Evolutionary conservation across 2,888 invertebrate genomes (phyloP).

Genomic region (Agrotis clavis): DNA sequence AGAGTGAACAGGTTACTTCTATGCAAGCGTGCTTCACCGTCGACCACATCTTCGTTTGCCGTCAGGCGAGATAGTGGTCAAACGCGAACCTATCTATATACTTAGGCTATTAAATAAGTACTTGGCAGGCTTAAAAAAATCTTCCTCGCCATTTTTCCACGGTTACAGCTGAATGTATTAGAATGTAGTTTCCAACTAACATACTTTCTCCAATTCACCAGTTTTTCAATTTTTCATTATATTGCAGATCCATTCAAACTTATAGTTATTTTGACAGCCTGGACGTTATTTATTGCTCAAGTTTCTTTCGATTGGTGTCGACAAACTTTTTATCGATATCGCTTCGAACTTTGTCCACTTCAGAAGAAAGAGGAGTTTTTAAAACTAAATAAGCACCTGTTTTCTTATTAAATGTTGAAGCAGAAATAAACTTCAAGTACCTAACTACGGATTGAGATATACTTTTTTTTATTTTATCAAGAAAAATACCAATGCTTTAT

Average conservation of each 20-base stretch:
- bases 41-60: too few species aligned
- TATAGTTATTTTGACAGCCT: conserved; percentile 20
- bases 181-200: not conserved
- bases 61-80: too few species aligned
- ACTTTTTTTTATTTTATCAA: not conserved
- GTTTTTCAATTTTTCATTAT: not conserved
- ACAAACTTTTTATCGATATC: conserved; percentile 48
- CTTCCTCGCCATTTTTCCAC: too few species aligned
- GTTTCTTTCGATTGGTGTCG: conserved; percentile 18
- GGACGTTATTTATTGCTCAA: conserved; percentile 30
- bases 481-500: not conserved
- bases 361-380: conserved; percentile 19
- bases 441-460: not conserved
- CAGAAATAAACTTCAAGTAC: not conserved
- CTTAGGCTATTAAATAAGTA: too few species aligned
- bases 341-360: conserved; percentile 36
- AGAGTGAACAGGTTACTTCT: too few species aligned
- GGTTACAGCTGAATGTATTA: not conserved
- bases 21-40: too few species aligned
- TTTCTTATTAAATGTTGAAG: conserved; percentile 37
- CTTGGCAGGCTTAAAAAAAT: too few species aligned
- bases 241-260: conserved; percentile 3
- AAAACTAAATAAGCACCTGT: conserved; percentile 38
- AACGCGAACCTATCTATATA: too few species aligned
- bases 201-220: not conserved